Evolutionary conservation across 1,140 invertebrate genomes (phyloP).

Genomic region (Pseudachorutes palmiensis): DNA sequence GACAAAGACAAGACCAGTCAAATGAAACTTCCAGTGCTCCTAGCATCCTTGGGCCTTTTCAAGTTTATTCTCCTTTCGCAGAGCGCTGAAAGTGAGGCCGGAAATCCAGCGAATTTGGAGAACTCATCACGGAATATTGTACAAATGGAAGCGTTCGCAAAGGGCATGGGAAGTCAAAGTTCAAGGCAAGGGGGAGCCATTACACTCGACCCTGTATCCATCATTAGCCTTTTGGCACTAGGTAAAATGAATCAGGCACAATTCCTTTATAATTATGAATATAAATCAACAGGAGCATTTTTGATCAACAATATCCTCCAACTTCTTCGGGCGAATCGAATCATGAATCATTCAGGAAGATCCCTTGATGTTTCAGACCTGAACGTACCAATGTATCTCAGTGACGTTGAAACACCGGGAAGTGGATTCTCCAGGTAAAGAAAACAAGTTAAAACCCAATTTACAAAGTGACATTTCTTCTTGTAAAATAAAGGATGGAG

Average conservation of each 20-base stretch:
- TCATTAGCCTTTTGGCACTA: slow-evolving; percentile 35
- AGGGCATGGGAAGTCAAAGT: no score
- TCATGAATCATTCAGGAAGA: slow-evolving; percentile 9
- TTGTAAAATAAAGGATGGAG: no score
- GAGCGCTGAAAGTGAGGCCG: no score
- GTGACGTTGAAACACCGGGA: slow-evolving; percentile 10
- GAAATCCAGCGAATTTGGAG: no score
- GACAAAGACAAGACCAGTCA: no score
- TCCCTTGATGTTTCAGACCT: slow-evolving; percentile 16
- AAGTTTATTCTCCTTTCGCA: no score
- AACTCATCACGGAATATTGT: no score
- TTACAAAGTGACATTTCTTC: no score
- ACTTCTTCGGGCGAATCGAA: slow-evolving; percentile 29
- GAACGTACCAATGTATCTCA: slow-evolving; percentile 22
- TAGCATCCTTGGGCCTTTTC: no score
- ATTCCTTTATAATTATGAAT: not conserved
- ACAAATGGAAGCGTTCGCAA: no score
- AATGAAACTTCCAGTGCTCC: no score
- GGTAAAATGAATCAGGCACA: slow-evolving; percentile 17
- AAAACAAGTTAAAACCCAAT: no score
- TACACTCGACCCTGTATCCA: slow-evolving; percentile 35
- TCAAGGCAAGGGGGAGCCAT: slow-evolving; percentile 30
- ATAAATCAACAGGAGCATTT: slow-evolving; percentile 30
- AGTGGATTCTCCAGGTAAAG: not conserved
- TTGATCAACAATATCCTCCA: slow-evolving; percentile 37